Base-by-base conservation (phyloP, 2,797 vertebrate species). In the Gobionotothen gibberifrons region DNA sequence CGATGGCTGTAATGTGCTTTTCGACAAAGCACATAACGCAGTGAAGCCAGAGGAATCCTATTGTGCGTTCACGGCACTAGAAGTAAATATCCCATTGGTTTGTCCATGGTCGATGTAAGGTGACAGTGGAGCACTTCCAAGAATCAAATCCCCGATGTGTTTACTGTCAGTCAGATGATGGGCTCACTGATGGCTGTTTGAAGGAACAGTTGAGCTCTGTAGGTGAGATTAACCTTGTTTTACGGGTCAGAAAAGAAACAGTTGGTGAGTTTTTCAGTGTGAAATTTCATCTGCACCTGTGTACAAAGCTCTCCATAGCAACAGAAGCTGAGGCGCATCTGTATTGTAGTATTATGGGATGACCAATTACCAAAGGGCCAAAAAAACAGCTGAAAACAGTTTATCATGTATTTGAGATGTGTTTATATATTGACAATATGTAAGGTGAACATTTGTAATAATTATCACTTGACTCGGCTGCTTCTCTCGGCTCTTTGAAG, bases 1-100 rank as follows among this genome's bases (percentile, higher is more conserved):
- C 72, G 19, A n/a, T 21, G 78, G 71, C 74, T 69, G 57, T 76
- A 77, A 88, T 70, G 83, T 78, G 81, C 75, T 73, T 78, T 74
- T 75, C 74, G 73, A 76, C 71, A 85, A 74, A 86, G 66, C 58
- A 60, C 59, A 59, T 13, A 36, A 56, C 48, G 21, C 55, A 46
- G 42, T 10, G 58, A 57, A 51, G 79, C 57, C 62, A n/a, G 57
- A 78, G 47, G 21, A 32, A 59, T 40, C 59, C 43, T 54, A 67
- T 43, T 42, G 46, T 60, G 29, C 36, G 0, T 44, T 42, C 15
- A 11, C 10, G 10, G 21, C 32, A 42, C n/a, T n/a, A 59, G 55
- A 21, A 61, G 54, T 26, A n/a, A 58, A 73, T 59, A 69, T 21
- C 22, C 3, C 3, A 12, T 57, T 48, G 78, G 10, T 19, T 81